Percentiles rank a stretch among this genome's conserved stretches.
Evolutionary conservation across 2,797 vertebrate species (phyloP).

Genomic region (Aulostomus chinensis): DNA sequence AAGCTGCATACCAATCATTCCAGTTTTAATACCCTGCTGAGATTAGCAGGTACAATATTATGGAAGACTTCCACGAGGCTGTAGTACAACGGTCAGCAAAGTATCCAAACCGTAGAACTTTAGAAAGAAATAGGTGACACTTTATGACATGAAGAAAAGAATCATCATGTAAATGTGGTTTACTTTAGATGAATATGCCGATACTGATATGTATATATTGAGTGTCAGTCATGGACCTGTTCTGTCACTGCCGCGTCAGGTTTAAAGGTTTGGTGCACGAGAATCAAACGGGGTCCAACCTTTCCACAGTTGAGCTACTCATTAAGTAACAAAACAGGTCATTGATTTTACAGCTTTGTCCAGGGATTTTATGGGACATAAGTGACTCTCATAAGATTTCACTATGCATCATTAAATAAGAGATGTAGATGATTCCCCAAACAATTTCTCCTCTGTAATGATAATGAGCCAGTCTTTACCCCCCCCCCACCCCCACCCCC

Average conservation of each 20-base stretch:
- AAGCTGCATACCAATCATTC: slow-evolving; percentile 76
- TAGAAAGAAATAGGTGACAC: no score
- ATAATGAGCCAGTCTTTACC: slow-evolving; percentile 73
- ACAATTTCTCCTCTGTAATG: slow-evolving; percentile 77
- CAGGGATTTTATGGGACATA: slow-evolving; percentile 83
- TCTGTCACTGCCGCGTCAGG: no score
- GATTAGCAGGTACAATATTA: slow-evolving; percentile 78
- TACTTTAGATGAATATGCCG: neutral
- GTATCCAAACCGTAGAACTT: slow-evolving; percentile 22
- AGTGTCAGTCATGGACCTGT: no score
- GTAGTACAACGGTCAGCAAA: slow-evolving; percentile 46
- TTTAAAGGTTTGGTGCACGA: slow-evolving; percentile 47
- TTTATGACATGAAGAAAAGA: no score
- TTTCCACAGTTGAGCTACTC: slow-evolving; percentile 78
- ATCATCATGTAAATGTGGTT: neutral
- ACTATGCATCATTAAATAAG: slow-evolving; percentile 85
- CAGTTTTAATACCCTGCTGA: slow-evolving; percentile 73
- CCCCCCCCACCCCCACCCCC: slow-evolving; percentile 49
- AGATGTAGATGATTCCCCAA: slow-evolving; percentile 81
- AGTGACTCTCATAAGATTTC: slow-evolving; percentile 85
- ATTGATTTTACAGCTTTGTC: slow-evolving; percentile 84
- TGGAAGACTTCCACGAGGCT: slow-evolving; percentile 56
- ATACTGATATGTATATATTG: no score
- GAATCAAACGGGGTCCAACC: slow-evolving; percentile 66
- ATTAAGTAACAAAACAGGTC: slow-evolving; percentile 85